These are phyloP conservation scores for Chironomus tentans DNA, from an alignment of 2,888 invertebrate species.

Conservation along the genomic window DNA sequence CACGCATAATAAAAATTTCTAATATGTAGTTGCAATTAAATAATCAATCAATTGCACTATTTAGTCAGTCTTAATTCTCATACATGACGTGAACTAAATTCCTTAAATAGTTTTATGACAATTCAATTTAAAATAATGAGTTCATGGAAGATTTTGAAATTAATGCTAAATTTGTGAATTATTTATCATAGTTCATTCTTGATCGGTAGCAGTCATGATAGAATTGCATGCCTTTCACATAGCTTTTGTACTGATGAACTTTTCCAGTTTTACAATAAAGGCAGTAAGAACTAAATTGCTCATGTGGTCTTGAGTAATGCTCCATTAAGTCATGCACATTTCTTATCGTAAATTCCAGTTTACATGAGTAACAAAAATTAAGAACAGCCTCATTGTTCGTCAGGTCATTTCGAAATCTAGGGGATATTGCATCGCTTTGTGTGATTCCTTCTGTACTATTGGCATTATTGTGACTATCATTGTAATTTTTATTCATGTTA, in stretches of 20 bases:
- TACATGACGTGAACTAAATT: not conserved
- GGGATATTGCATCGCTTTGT: conserved; percentile 10
- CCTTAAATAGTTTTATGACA: not conserved
- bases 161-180: not conserved
- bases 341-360: not conserved
- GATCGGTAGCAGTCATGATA: conserved; percentile 25
- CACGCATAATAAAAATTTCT: not conserved
- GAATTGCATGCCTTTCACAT: conserved; percentile 12
- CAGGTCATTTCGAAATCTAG: conserved; percentile 6
- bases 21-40: not conserved
- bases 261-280: conserved; percentile 25
- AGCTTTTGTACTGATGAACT: conserved; percentile 23
- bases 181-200: conserved; percentile 24
- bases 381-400: not conserved
- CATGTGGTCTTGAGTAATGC: conserved; percentile 16
- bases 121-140: too few relatives aligned
- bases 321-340: conserved; percentile 9
- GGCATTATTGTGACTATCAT: not conserved
- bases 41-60: not conserved
- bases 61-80: not conserved
- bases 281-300: conserved; percentile 4
- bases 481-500: not conserved
- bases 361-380: conserved; percentile 19
- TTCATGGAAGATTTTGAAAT: not conserved
- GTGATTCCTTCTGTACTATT: conserved; percentile 14